Evolutionary conservation across 2,797 vertebrate genomes (phyloP).

Genomic region (Chaetodon trifasciatus): DNA sequence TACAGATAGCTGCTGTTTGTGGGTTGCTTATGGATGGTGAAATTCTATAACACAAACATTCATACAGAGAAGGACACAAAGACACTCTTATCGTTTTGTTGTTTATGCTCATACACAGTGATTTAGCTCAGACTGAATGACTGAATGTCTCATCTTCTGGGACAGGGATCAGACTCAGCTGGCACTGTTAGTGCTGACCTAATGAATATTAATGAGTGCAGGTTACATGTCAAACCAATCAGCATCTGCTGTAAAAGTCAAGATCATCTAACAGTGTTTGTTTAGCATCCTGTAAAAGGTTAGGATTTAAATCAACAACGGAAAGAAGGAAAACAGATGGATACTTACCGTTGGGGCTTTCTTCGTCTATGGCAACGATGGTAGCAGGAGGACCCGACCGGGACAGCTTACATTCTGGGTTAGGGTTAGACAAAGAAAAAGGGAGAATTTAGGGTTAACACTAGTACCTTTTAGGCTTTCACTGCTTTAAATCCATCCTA

Average conservation of each 20-base stretch:
- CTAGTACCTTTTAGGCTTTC: not conserved
- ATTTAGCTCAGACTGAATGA: constrained; percentile 17
- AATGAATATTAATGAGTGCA: constrained; percentile 61
- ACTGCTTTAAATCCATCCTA: not conserved
- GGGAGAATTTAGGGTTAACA: not conserved
- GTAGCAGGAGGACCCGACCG: constrained; percentile 96
- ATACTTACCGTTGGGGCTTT: constrained; percentile 94
- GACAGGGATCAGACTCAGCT: constrained; percentile 28
- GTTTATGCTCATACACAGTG: not conserved
- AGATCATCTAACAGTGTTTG: constrained; percentile 47
- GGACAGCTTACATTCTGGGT: constrained; percentile 96
- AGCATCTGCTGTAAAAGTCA: constrained; percentile 54
- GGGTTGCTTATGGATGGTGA: too few species aligned
- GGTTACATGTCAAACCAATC: constrained; percentile 42
- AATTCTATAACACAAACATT: not conserved
- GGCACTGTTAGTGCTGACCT: constrained; percentile 22
- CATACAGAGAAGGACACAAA: not conserved
- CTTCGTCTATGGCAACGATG: constrained; percentile 98
- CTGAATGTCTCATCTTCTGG: not conserved
- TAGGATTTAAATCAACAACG: constrained; percentile 3
- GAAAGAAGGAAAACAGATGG: constrained; percentile 14
- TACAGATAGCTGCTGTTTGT: not conserved
- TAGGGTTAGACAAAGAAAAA: not conserved
- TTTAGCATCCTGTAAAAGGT: constrained; percentile 6
- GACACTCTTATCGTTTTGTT: not conserved